Evolutionary conservation across 2,797 vertebrate species (phyloP).

Genomic region (Cyprinella venusta): DNA sequence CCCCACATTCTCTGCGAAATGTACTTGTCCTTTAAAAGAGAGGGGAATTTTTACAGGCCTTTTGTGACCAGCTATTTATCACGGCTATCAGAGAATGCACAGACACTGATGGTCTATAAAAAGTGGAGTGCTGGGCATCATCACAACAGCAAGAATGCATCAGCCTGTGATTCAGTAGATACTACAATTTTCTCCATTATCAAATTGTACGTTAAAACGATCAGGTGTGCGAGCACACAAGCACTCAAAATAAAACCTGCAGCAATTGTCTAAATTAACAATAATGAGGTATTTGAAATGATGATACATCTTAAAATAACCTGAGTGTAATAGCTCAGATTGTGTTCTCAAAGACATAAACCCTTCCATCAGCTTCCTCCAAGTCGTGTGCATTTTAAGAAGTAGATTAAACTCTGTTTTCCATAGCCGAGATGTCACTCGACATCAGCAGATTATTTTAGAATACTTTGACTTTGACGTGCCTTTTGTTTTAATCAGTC

Average conservation of each 20-base stretch:
- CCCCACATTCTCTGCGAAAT: conserved; percentile 25
- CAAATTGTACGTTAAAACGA: conserved; percentile 57
- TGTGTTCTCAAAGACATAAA: conserved; percentile 32
- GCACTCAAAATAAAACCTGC: conserved; percentile 40
- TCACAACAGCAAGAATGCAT: conserved; percentile 36
- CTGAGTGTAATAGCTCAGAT: neutral
- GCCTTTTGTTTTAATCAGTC: too few relatives aligned
- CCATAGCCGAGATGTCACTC: neutral
- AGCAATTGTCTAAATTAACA: conserved; percentile 26
- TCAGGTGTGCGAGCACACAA: conserved; percentile 26
- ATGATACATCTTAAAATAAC: conserved; percentile 34
- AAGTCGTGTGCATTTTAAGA: neutral
- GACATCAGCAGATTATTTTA: conserved; percentile 4
- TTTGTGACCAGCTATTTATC: conserved; percentile 54
- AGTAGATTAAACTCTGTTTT: conserved; percentile 21
- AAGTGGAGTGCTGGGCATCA: conserved; percentile 38
- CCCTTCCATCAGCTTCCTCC: neutral
- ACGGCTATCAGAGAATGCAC: conserved; percentile 51
- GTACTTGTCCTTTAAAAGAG: conserved; percentile 37
- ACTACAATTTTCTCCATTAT: conserved; percentile 50
- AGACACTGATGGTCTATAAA: conserved; percentile 45
- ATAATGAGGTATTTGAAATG: conserved; percentile 22
- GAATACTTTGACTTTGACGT: neutral
- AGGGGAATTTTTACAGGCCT: conserved; percentile 47
- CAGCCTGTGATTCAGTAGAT: conserved; percentile 41